phyloP scores from a whole-genome alignment of 2,888 invertebrate species.

The Mongoloraphidia duomilia region DNA sequence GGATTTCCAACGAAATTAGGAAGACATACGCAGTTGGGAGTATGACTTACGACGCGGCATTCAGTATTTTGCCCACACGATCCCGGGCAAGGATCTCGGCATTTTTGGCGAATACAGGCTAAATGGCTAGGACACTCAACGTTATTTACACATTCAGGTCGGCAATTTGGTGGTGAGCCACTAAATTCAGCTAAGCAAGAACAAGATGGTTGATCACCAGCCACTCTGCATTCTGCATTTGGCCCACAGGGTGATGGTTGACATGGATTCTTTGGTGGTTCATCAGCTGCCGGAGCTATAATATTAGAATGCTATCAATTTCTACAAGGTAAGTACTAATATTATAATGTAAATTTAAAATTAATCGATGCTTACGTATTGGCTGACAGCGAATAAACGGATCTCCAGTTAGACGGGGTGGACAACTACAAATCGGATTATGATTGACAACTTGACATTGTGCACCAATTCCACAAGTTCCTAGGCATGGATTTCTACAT shows the following conservation, averaged over 20 bases:
- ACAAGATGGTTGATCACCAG: slow-evolving; percentile 56
- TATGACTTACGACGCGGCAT: slow-evolving; percentile 61
- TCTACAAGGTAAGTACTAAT: not conserved
- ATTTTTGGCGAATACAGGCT: slow-evolving; percentile 52
- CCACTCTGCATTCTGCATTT: slow-evolving; percentile 47
- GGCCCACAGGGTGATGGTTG: slow-evolving; percentile 47
- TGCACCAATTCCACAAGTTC: slow-evolving; percentile 27
- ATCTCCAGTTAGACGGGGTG: slow-evolving; percentile 21
- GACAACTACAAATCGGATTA: slow-evolving; percentile 25
- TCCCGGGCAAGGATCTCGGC: slow-evolving; percentile 58
- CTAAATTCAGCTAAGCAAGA: slow-evolving; percentile 54
- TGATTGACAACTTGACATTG: slow-evolving; percentile 29
- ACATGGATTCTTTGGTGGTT: slow-evolving; percentile 34
- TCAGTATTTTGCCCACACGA: slow-evolving; percentile 61
- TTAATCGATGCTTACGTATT: slow-evolving; percentile 7
- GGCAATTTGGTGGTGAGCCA: slow-evolving; percentile 43
- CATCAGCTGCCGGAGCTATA: slow-evolving; percentile 17
- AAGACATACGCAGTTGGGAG: slow-evolving; percentile 58
- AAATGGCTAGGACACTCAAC: slow-evolving; percentile 49
- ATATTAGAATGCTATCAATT: not conserved
- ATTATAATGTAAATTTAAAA: not conserved
- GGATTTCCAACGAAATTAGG: slow-evolving; percentile 58
- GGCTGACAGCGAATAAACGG: slow-evolving; percentile 22
- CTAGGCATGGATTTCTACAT: slow-evolving; percentile 25
- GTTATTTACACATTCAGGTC: slow-evolving; percentile 47